Percentiles rank a stretch among this genome's conserved stretches.
phyloP scores from a whole-genome alignment of 1,140 invertebrate species.

The Chymomyza costata region DNA sequence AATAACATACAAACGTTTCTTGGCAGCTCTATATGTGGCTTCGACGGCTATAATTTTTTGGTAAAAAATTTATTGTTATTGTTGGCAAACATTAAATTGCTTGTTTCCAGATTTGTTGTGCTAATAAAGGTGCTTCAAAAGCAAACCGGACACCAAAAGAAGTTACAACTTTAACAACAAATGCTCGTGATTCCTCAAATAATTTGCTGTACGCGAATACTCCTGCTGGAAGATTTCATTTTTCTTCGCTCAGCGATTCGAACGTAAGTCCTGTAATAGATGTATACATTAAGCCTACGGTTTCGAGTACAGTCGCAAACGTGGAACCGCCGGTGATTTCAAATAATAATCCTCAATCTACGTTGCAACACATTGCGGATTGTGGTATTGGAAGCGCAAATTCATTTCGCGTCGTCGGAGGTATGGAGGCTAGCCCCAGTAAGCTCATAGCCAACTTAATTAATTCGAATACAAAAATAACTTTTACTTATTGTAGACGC shows the following conservation, averaged over 20 bases:
- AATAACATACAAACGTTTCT: slow-evolving; percentile 75
- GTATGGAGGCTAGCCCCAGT: slow-evolving; percentile 63
- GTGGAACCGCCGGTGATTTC: slow-evolving; percentile 8
- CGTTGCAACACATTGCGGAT: not conserved
- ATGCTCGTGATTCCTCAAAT: too few species aligned
- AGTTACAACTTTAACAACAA: too few species aligned
- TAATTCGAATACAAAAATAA: too few species aligned
- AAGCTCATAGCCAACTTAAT: too few species aligned
- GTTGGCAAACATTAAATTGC: too few species aligned
- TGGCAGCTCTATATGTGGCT: slow-evolving; percentile 77
- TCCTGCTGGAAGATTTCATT: slow-evolving; percentile 29
- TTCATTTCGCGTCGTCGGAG: slow-evolving; percentile 74
- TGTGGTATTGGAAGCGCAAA: slow-evolving; percentile 63
- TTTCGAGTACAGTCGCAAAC: slow-evolving; percentile 1
- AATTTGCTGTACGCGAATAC: slow-evolving; percentile 6
- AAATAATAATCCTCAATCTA: slow-evolving; percentile 9
- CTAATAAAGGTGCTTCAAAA: slow-evolving; percentile 9
- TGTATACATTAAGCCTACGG: too few species aligned
- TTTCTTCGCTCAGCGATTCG: slow-evolving; percentile 27
- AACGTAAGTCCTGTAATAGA: slow-evolving; percentile 17
- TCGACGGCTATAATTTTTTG: slow-evolving; percentile 75
- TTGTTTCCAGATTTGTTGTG: slow-evolving; percentile 41
- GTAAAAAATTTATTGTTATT: slow-evolving; percentile 25
- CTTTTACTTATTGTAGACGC: slow-evolving; percentile 66
- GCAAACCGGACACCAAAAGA: too few species aligned